Percentiles rank a stretch among this genome's conserved stretches.
Conservation (phyloP, 2,797 vertebrate genomes). For the Linurgus olivaceus region DNA sequence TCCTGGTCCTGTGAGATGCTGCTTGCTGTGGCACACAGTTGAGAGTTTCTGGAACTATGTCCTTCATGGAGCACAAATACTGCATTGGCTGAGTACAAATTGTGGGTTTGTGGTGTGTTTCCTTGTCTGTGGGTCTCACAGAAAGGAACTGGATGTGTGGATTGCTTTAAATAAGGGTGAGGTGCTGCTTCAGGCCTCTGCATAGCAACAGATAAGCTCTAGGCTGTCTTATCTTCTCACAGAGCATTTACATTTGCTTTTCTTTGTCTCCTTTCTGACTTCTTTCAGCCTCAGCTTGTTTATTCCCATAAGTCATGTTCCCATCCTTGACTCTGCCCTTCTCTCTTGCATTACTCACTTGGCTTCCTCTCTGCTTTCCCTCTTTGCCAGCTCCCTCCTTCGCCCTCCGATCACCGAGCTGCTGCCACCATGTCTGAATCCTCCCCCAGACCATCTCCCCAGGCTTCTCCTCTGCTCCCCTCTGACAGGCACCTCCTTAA, state of each 20-base stretch:
- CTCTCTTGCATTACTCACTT: not conserved
- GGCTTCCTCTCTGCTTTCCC: not conserved
- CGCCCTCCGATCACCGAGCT: rapidly evolving
- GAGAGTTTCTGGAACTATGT: not conserved
- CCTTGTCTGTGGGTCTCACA: not conserved
- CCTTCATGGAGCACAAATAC: not conserved
- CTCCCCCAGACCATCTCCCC: not conserved
- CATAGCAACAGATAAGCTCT: constrained; percentile 35
- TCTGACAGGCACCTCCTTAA: not conserved
- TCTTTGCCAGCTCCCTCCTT: not conserved
- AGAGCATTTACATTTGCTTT: not conserved
- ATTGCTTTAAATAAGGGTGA: constrained; percentile 5
- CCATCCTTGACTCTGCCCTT: not conserved
- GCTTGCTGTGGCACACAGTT: not conserved
- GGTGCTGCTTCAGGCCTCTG: not conserved
- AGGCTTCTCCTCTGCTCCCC: not conserved
- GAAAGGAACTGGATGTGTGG: not conserved
- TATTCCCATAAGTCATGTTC: not conserved
- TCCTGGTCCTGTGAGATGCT: not conserved
- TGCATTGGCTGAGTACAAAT: not conserved
- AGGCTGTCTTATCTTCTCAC: constrained; percentile 6
- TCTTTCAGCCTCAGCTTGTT: not conserved
- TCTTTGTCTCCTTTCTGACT: not conserved
- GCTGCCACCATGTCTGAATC: not conserved
- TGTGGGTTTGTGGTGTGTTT: not conserved